These are phyloP conservation scores for Orussus abietinus DNA, from an alignment of 1,140 invertebrate species.

Conservation along the genomic window DNA sequence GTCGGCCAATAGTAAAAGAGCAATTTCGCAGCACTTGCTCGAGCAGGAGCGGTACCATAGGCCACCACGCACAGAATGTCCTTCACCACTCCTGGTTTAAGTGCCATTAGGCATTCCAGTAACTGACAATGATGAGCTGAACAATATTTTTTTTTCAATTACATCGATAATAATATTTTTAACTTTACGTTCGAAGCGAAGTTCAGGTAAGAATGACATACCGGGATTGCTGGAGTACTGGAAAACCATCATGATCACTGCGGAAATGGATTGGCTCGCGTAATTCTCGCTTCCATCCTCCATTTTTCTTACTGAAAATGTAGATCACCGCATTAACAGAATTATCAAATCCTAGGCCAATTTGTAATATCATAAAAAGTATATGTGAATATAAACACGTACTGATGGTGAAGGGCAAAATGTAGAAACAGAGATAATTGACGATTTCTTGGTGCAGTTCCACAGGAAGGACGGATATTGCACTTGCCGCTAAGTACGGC, in stretches of 20 bases:
- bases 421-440: slow-evolving; percentile 92
- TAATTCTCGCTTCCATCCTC: slow-evolving; percentile 75
- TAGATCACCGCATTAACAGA: no score
- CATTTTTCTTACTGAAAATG: slow-evolving; percentile 62
- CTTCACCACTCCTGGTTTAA: slow-evolving; percentile 84
- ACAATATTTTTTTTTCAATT: slow-evolving; percentile 14
- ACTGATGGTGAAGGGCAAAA: slow-evolving; percentile 95
- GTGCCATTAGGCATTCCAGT: slow-evolving; percentile 89
- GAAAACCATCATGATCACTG: slow-evolving; percentile 96
- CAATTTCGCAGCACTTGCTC: slow-evolving; percentile 90
- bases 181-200: no score
- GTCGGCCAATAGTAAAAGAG: slow-evolving; percentile 99
- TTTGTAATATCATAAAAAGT: slow-evolving; percentile 2
- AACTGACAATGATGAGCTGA: slow-evolving; percentile 91
- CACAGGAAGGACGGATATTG: slow-evolving; percentile 85
- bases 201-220: slow-evolving; percentile 36
- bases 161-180: slow-evolving; percentile 7
- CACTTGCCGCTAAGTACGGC: slow-evolving; percentile 90
- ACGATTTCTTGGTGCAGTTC: slow-evolving; percentile 92
- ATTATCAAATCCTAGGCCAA: no score
- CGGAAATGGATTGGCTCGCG: slow-evolving; percentile 86
- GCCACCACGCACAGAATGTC: slow-evolving; percentile 96
- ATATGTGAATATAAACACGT: slow-evolving; percentile 45
- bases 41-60: slow-evolving; percentile 88
- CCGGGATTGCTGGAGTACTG: slow-evolving; percentile 91